A percentile compares a stretch with the other conserved stretches of the same genome.
phyloP scores from a whole-genome alignment of 2,888 invertebrate genomes.

The Xestobium rufovillosum region DNA sequence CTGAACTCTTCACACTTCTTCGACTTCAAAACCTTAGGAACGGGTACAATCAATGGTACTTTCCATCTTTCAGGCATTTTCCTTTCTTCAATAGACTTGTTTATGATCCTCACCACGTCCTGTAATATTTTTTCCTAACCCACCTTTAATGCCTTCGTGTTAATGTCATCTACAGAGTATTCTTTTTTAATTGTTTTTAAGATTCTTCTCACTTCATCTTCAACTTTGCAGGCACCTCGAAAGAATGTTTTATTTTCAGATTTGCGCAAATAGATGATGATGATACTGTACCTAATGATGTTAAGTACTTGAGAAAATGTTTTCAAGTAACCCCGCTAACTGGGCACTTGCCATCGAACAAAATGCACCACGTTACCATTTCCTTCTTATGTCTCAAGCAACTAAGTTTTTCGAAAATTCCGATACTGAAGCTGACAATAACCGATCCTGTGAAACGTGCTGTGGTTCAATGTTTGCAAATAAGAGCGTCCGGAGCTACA shows the following conservation, averaged over 20 bases:
- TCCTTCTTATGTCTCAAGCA: constrained; percentile 28
- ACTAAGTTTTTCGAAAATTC: constrained; percentile 29
- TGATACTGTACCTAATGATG: constrained; percentile 12
- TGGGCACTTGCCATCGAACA: constrained; percentile 20
- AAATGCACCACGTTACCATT: constrained; percentile 23
- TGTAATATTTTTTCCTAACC: no score
- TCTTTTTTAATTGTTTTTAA: no score
- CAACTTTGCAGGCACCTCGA: no score
- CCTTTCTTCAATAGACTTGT: no score
- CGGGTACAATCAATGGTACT: no score
- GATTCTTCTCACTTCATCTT: no score
- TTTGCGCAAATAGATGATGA: constrained; percentile 23
- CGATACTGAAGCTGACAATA: constrained; percentile 31
- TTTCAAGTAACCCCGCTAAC: constrained; percentile 16
- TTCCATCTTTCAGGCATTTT: no score
- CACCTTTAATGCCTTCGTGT: no score
- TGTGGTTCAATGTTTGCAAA: constrained; percentile 28
- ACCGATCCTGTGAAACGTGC: constrained; percentile 30
- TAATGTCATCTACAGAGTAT: no score
- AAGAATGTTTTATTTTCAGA: constrained; percentile 21
- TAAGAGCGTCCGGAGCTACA: constrained; percentile 33
- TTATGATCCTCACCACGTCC: no score
- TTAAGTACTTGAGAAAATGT: constrained; percentile 20
- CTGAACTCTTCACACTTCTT: no score
- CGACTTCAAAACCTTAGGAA: no score